These are phyloP conservation scores for Patella depressa DNA, from an alignment of 2,888 invertebrate species.

Conservation along the genomic window DNA sequence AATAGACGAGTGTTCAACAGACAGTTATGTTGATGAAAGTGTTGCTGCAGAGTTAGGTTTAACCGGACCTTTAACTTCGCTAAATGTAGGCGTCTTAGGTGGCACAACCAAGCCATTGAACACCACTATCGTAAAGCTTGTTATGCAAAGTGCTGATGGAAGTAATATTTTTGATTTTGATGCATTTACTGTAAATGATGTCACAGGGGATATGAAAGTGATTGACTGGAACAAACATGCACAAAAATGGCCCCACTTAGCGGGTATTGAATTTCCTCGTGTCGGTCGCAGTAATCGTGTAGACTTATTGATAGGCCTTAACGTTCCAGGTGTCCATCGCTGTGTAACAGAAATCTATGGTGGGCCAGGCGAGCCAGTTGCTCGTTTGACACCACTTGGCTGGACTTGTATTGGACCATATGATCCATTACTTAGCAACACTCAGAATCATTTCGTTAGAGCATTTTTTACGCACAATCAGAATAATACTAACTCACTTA, in stretches of 20 bases:
- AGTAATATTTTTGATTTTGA: neutral
- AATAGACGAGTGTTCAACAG: neutral
- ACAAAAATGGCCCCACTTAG: constrained; percentile 19
- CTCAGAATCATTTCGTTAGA: neutral
- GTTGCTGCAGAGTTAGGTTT: constrained; percentile 17
- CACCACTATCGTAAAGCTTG: constrained; percentile 4
- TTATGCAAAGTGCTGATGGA: constrained; percentile 7
- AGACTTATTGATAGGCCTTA: constrained; percentile 21
- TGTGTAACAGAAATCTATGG: constrained; percentile 16
- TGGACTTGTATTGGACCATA: constrained; percentile 18
- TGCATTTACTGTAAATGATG: constrained; percentile 17
- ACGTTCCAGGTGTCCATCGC: constrained; percentile 16
- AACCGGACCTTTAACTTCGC: neutral
- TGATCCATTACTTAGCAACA: neutral
- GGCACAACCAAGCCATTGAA: neutral
- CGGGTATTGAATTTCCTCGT: constrained; percentile 15
- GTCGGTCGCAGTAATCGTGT: constrained; percentile 11
- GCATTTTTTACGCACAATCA: neutral
- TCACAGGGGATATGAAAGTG: constrained; percentile 16
- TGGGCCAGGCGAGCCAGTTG: constrained; percentile 17
- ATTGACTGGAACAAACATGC: constrained; percentile 13
- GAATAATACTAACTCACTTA: neutral
- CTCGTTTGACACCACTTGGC: constrained; percentile 21
- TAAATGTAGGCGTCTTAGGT: constrained; percentile 10
- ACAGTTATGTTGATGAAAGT: constrained; percentile 10